phyloP scores from a whole-genome alignment of 2,888 invertebrate species.

The Vanessa cardui region DNA sequence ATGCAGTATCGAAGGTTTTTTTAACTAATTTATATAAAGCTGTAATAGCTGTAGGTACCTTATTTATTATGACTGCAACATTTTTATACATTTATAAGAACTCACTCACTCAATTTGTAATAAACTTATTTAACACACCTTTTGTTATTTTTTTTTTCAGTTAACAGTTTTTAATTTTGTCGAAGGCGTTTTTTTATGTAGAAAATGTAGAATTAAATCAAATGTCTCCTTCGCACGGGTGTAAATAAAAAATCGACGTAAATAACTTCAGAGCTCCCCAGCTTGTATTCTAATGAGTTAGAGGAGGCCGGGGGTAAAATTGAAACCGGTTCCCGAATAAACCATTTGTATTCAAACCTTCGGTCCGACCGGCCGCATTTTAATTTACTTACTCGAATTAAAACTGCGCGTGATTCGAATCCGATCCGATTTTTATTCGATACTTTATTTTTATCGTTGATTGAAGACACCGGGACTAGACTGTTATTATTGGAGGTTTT shows the following conservation, averaged over 20 bases:
- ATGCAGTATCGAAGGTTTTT: too few species aligned
- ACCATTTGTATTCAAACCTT: conserved; percentile 80
- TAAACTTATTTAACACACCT: too few species aligned
- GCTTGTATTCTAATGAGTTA: conserved; percentile 67
- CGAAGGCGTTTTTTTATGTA: not conserved
- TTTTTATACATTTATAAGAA: too few species aligned
- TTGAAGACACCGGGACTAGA: conserved; percentile 62
- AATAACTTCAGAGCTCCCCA: conserved; percentile 63
- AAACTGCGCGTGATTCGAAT: conserved; percentile 80
- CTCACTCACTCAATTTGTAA: too few species aligned
- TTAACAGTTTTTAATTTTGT: not conserved
- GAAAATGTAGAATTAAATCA: conserved; percentile 51
- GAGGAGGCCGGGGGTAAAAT: conserved; percentile 58
- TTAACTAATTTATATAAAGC: too few species aligned
- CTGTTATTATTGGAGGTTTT: conserved; percentile 59
- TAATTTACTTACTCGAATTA: conserved; percentile 82
- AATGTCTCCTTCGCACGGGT: conserved; percentile 57
- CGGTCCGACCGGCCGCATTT: conserved; percentile 71
- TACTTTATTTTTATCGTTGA: conserved; percentile 78
- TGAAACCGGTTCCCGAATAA: conserved; percentile 70
- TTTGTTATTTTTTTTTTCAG: not conserved
- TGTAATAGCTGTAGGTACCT: too few species aligned
- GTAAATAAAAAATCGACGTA: conserved; percentile 62
- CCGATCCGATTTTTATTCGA: conserved; percentile 61
- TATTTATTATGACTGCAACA: too few species aligned